These are phyloP conservation scores for Drosophila erecta DNA, from an alignment of 1,140 invertebrate genomes.

Conservation along the genomic window DNA sequence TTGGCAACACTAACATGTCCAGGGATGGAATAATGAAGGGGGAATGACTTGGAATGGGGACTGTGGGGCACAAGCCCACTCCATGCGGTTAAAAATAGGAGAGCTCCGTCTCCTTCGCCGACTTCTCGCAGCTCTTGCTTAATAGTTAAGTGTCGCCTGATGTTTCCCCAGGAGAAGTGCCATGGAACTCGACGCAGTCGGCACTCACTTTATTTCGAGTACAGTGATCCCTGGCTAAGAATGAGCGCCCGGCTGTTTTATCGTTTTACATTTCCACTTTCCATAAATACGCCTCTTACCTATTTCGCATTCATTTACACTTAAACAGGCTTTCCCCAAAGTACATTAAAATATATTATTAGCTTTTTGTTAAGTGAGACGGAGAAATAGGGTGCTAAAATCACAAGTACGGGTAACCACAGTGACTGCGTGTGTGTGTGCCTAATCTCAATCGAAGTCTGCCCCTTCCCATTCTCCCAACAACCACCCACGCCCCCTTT, in stretches of 20 bases:
- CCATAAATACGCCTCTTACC: slow-evolving; percentile 16
- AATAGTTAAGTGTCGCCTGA: slow-evolving; percentile 63
- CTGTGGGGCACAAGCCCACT: slow-evolving; percentile 58
- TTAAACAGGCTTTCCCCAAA: slow-evolving; percentile 13
- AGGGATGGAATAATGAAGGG: not conserved
- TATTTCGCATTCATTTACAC: slow-evolving; percentile 13
- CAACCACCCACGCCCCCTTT: slow-evolving; percentile 16
- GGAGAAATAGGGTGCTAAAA: not conserved
- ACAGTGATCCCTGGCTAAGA: slow-evolving; percentile 22
- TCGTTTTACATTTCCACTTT: slow-evolving; percentile 13
- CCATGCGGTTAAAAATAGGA: slow-evolving; percentile 61
- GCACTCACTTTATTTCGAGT: slow-evolving; percentile 19
- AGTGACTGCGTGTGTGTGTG: slow-evolving; percentile 31
- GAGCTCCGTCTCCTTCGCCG: slow-evolving; percentile 5
- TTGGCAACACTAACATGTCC: slow-evolving; percentile 7
- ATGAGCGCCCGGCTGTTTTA: slow-evolving; percentile 3
- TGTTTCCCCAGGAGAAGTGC: slow-evolving; percentile 35
- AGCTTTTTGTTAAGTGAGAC: slow-evolving; percentile 1
- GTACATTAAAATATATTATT: slow-evolving; percentile 13
- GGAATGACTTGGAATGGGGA: slow-evolving; percentile 28
- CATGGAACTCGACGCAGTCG: slow-evolving; percentile 25
- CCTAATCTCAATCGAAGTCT: slow-evolving; percentile 56
- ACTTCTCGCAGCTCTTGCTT: slow-evolving; percentile 33
- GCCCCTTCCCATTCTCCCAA: slow-evolving; percentile 1
- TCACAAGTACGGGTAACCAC: not conserved